phyloP scores from a whole-genome alignment of 2,113 vertebrate species.

The Okapia johnstoni region DNA sequence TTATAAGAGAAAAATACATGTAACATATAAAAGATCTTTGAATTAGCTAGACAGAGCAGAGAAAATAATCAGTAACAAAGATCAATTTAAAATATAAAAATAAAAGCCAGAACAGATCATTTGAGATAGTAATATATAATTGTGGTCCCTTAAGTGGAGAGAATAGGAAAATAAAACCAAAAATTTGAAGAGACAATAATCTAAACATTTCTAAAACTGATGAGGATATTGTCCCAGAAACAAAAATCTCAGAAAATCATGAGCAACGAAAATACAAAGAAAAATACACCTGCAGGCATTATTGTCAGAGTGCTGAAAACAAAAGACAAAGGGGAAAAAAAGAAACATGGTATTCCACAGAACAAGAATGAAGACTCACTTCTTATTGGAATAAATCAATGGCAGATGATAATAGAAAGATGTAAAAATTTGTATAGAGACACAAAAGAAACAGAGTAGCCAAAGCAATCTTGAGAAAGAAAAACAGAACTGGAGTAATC shows the following conservation, averaged over 20 bases:
- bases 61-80: background rate
- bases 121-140: background rate
- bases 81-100: background rate
- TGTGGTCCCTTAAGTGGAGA: background rate
- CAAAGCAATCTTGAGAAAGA: background rate
- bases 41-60: background rate
- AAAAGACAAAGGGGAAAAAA: background rate
- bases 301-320: background rate
- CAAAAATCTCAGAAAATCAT: background rate
- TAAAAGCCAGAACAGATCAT: background rate
- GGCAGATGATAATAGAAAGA: background rate
- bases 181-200: background rate
- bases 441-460: background rate
- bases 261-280: background rate
- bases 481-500: background rate
- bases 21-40: background rate
- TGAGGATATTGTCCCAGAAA: background rate
- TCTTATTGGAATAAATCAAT: background rate
- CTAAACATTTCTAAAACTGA: background rate
- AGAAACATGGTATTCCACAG: background rate
- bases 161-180: background rate
- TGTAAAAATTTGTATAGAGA: background rate
- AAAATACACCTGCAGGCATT: background rate
- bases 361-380: background rate
- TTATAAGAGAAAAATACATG: background rate